Percentiles rank a stretch among this genome's conserved stretches.
Evolutionary conservation across 2,113 vertebrate genomes (phyloP).

Genomic region (Melanerpes formicivorus): DNA sequence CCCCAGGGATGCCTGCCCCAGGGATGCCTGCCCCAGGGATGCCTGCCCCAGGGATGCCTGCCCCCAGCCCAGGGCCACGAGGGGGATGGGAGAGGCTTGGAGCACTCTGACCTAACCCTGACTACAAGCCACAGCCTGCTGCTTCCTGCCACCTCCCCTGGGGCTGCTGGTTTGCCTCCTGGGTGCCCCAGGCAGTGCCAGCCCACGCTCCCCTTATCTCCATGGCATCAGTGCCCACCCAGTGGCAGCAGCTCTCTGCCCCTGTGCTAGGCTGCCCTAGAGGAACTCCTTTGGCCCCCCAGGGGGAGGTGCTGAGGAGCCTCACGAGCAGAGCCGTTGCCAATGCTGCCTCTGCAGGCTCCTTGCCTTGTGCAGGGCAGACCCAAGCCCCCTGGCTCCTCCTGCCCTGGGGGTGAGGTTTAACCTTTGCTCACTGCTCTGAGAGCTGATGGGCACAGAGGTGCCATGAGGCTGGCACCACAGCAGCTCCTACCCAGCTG

Average conservation of each 20-base stretch:
- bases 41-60: not conserved
- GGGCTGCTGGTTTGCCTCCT: fast-evolving
- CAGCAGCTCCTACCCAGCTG: not conserved
- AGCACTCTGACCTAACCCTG: not conserved
- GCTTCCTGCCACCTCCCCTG: not conserved
- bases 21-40: not conserved
- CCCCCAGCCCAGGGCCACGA: not conserved
- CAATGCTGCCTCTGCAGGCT: not conserved
- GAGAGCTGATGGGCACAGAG: not conserved
- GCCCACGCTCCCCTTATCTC: not conserved
- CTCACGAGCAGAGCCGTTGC: fast-evolving
- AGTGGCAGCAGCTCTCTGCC: not conserved
- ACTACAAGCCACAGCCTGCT: not conserved
- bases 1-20: not conserved
- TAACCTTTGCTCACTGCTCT: not conserved
- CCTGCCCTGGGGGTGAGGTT: not conserved
- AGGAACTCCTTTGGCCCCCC: not conserved
- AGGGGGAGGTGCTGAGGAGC: not conserved
- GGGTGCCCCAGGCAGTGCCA: not conserved
- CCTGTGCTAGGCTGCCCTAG: not conserved
- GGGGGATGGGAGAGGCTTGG: fast-evolving
- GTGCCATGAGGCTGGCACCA: not conserved
- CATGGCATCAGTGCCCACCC: not conserved
- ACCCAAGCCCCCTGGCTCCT: not conserved
- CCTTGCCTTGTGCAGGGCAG: not conserved